These are phyloP conservation scores for Diabrotica virgifera DNA, from an alignment of 1,140 invertebrate genomes.

Conservation along the genomic window DNA sequence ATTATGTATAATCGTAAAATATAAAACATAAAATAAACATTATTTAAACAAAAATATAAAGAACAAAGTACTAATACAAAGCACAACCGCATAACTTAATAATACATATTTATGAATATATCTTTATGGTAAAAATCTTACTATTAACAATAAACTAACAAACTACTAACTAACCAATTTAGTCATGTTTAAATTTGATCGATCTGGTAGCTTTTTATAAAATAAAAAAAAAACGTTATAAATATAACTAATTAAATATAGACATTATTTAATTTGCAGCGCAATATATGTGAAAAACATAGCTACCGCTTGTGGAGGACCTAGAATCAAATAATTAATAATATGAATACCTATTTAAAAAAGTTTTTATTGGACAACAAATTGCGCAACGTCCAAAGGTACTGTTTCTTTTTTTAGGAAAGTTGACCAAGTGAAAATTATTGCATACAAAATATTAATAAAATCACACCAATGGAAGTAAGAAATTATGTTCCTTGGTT, in stretches of 20 bases:
- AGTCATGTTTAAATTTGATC: neutral
- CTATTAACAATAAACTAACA: neutral
- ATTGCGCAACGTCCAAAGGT: no score
- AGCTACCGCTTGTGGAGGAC: no score
- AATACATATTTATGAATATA: neutral
- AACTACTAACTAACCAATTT: neutral
- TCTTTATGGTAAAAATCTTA: neutral
- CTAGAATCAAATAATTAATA: no score
- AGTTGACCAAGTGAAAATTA: no score
- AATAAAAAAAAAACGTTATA: neutral
- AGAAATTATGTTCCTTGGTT: no score
- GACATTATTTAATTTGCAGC: no score
- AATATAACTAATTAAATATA: neutral
- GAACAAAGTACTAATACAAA: neutral
- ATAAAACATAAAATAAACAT: conserved; percentile 1
- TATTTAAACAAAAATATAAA: neutral
- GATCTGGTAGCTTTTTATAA: neutral
- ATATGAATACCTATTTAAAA: no score
- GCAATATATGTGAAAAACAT: no score
- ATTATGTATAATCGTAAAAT: neutral
- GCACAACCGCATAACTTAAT: neutral
- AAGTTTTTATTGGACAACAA: no score
- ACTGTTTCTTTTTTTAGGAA: no score
- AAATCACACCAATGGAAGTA: no score
- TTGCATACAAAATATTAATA: no score